Evolutionary conservation across 2,888 invertebrate species (phyloP).

Genomic region (Calameuta filiformis): DNA sequence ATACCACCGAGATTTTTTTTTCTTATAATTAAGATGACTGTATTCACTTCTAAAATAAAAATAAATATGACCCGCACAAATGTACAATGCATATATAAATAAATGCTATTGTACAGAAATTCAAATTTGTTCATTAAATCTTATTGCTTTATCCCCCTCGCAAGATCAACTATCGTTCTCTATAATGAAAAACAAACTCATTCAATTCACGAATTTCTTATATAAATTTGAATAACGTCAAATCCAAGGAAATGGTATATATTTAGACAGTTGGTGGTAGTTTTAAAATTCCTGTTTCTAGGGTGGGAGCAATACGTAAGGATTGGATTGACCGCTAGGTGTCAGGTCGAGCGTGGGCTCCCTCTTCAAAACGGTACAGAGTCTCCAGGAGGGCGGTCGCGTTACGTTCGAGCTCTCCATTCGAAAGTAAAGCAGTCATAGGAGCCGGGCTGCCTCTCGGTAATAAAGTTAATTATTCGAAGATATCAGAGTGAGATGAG

Average conservation of each 20-base stretch:
- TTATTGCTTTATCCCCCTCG: neutral
- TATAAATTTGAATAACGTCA: neutral
- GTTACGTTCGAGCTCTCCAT: constrained; percentile 39
- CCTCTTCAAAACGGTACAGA: constrained; percentile 49
- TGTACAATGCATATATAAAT: neutral
- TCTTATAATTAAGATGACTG: neutral
- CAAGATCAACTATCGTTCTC: neutral
- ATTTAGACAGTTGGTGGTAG: neutral
- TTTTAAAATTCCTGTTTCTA: neutral
- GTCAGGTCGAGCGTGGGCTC: constrained; percentile 34
- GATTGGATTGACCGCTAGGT: constrained; percentile 28
- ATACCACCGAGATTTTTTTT: neutral
- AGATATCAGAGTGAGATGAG: constrained; percentile 26
- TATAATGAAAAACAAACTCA: neutral
- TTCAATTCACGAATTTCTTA: neutral
- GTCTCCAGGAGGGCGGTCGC: constrained; percentile 54
- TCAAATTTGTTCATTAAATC: neutral
- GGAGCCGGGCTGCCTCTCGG: neutral
- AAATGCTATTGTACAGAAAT: neutral
- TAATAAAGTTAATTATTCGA: neutral
- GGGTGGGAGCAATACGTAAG: constrained; percentile 8
- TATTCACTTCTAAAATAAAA: neutral
- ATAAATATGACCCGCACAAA: neutral
- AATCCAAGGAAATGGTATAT: neutral
- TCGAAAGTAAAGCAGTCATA: constrained; percentile 9